Evolutionary conservation across 2,797 vertebrate genomes (phyloP), one percentile per base, ranked within the genome.

Genomic region (Spondyliosoma cantharus): DNA sequence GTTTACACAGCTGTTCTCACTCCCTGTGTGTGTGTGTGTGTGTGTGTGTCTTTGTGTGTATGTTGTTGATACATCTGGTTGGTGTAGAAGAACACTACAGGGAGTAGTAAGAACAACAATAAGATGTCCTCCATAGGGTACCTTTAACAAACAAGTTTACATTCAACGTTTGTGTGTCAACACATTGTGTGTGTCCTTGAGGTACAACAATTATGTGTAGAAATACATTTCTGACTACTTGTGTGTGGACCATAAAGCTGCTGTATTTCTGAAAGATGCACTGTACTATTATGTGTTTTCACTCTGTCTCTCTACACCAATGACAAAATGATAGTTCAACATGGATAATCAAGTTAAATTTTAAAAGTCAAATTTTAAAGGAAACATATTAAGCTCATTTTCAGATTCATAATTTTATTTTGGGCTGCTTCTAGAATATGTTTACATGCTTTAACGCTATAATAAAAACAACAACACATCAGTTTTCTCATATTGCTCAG

Each of bases 141-240:
- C 27, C 5, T 48, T 67, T 62, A 76, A 62, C 27, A 72, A 59
- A 71, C 22, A 24, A n/a, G 58, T 84, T 63, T 63, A 29, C 54
- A 45, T 62, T 57, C 7, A 71, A 16, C 32, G 3, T 63, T 53
- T 37, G 2, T 37, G 6, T 32, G 1, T 54, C 56, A n/a, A n/a
- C 15, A 3, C 29, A 59, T 17, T 19, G 52, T 37, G 42, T 62
- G 61, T 19, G 2, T 76, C 29, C 15, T 49, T 25, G 2, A 69
- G 27, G 22, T 48, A 16, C 20, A 29, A 61, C 37, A 60, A 25
- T n/a, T n/a, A 32, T 4, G 4, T 15, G 17, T 5, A 46, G 3
- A 65, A 42, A 37, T 29, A 16, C 19, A 71, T 32, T 56, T 43
- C 2, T 25, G n/a, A 49, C 32, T 46, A 50, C 5, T 16, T 52